These are phyloP conservation scores for Grallaria varia DNA, from an alignment of 2,113 vertebrate genomes.

Conservation along the genomic window DNA sequence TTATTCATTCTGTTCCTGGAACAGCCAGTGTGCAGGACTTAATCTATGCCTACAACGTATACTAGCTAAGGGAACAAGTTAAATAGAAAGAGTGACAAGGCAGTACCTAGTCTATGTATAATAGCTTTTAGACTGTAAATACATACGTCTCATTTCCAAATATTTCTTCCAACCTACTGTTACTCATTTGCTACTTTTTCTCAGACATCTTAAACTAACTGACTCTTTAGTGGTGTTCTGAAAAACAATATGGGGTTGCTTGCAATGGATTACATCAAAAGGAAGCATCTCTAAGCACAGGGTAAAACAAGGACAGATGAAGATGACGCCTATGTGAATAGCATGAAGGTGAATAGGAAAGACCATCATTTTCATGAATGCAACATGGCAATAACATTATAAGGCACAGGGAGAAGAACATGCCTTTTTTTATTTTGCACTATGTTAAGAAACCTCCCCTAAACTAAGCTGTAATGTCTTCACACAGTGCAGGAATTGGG, in stretches of 20 bases:
- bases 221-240: background rate
- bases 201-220: background rate
- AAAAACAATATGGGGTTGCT: background rate
- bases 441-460: background rate
- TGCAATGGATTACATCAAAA: background rate
- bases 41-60: background rate
- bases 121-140: background rate
- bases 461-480: background rate
- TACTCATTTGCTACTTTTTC: background rate
- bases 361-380: background rate
- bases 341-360: background rate
- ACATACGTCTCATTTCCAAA: background rate
- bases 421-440: background rate
- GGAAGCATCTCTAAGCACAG: background rate
- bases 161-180: background rate
- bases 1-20: background rate
- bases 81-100: background rate
- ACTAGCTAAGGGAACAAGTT: background rate
- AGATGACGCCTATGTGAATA: background rate
- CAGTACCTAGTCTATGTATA: background rate
- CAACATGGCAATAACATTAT: background rate
- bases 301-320: background rate
- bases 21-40: background rate
- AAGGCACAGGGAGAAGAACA: background rate
- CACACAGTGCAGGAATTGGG: rapidly evolving